Base-by-base conservation (phyloP, 2,113 vertebrate species). In the Toxotes jaculatrix region DNA sequence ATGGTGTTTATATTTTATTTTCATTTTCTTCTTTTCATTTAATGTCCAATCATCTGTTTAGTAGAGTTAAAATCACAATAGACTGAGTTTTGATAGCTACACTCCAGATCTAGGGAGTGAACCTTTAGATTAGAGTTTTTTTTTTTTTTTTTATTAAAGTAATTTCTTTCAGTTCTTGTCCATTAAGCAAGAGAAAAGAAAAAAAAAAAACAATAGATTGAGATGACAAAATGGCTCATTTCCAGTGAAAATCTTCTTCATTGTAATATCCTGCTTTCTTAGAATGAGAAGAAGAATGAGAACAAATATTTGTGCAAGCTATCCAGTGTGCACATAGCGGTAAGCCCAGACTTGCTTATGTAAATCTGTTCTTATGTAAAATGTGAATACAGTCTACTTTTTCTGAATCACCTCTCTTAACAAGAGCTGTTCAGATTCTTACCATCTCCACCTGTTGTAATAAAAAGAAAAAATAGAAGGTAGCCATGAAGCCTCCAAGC, bases 111-210 rank as follows among this genome's bases (percentile, higher is more conserved):
- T 19, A 23, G 38, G 1, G 14, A 79, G 36, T 53, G 16, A 36
- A 55, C 55, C 17, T 23, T 21, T 38, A 51, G 21, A 32, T 57
- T 49, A 6, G 0, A 13, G 36, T 4, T 4, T 81, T 9, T 67
- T 13, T 60, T 31, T 27, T 27, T 27, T 27, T 27, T 27, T 27
- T 27, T 1, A 55, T 43, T 47, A 32, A 66, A 49, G 34, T 45
- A 0, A 65, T 70, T 70, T 51, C 4, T 32, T 61, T 77, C 23
- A 14, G 27, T 77, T 72, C 13, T 63, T 57, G 21, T 27, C 42
- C 38, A 74, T 74, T 74, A 38, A 70, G 16, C 27, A 59, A 45
- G 23, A 36, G 19, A 38, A 19, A 51, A 73, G 63, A 13, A 27
- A 27, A 27, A 27, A 27, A 27, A 27, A 27, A 27, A 47, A 36